A percentile compares a stretch with the other conserved stretches of the same genome.
Evolutionary conservation across 2,797 vertebrate genomes (phyloP).

Genomic region (Rousettus madagascariensis): DNA sequence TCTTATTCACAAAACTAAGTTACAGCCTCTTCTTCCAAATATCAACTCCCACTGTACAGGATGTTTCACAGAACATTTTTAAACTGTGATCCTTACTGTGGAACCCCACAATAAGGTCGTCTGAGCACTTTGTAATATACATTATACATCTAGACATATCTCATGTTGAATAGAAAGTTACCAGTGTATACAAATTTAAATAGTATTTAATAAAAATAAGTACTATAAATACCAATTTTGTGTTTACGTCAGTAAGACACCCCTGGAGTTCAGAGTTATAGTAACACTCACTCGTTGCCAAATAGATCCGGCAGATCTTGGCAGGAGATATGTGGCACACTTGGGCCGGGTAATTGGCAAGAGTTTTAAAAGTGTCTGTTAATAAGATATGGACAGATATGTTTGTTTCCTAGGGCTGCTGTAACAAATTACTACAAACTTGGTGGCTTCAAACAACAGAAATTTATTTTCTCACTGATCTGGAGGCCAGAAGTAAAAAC

Average conservation of each 20-base stretch:
- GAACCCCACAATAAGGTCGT: not conserved
- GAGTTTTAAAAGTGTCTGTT: not conserved
- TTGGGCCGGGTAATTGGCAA: not conserved
- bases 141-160: not conserved
- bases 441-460: not conserved
- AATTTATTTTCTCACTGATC: not conserved
- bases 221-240: conserved; percentile 8
- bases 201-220: not conserved
- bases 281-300: not conserved
- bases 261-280: not conserved
- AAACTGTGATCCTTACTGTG: not conserved
- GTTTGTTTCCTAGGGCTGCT: not conserved
- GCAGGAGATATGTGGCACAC: not conserved
- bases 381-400: not conserved
- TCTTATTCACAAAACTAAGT: conserved; percentile 26
- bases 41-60: not conserved
- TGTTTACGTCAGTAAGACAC: not conserved
- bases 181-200: not conserved
- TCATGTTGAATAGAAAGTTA: conserved; percentile 8
- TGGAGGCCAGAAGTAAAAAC: not conserved
- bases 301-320: not conserved
- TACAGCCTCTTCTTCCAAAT: conserved; percentile 36
- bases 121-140: not conserved
- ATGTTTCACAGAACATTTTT: not conserved
- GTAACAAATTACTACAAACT: not conserved